Evolutionary conservation across 2,888 invertebrate species (phyloP).

Genomic region (Netelia melanura): DNA sequence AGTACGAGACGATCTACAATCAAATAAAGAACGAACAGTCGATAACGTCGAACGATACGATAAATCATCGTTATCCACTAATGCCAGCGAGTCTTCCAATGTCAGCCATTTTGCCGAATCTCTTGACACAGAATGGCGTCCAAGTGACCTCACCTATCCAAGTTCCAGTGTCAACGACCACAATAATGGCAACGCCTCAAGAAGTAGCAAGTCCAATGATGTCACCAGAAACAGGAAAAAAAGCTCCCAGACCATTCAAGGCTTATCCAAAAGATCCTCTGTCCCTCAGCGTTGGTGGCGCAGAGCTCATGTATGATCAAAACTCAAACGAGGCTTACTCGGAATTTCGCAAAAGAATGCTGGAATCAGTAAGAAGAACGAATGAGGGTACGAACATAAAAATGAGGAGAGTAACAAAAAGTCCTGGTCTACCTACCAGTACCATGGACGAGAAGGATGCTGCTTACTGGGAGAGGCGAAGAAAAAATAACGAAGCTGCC

Average conservation of each 20-base stretch:
- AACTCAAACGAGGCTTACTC: conserved; percentile 89
- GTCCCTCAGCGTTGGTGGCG: conserved; percentile 86
- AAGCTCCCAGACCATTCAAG: conserved; percentile 88
- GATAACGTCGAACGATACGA: neutral
- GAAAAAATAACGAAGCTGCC: conserved; percentile 97
- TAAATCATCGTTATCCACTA: conserved; percentile 54
- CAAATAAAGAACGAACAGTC: conserved; percentile 9
- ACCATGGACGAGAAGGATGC: conserved; percentile 88
- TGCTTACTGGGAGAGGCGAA: conserved; percentile 94
- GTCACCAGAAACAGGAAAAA: conserved; percentile 80
- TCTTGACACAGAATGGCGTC: conserved; percentile 38
- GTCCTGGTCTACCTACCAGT: conserved; percentile 74
- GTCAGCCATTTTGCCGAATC: conserved; percentile 43
- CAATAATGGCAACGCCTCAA: conserved; percentile 47
- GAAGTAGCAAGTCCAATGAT: conserved; percentile 41
- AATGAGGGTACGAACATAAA: conserved; percentile 90
- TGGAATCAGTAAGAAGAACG: conserved; percentile 88
- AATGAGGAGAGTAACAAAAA: conserved; percentile 87
- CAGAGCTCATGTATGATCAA: conserved; percentile 86
- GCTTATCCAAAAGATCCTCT: conserved; percentile 91
- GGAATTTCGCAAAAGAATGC: conserved; percentile 89
- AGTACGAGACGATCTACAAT: conserved; percentile 72
- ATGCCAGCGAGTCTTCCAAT: conserved; percentile 62
- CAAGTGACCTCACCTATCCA: conserved; percentile 36
- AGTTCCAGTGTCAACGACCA: conserved; percentile 57